Conservation (phyloP, 1,140 invertebrate species). For the Agraylea sexmaculata region DNA sequence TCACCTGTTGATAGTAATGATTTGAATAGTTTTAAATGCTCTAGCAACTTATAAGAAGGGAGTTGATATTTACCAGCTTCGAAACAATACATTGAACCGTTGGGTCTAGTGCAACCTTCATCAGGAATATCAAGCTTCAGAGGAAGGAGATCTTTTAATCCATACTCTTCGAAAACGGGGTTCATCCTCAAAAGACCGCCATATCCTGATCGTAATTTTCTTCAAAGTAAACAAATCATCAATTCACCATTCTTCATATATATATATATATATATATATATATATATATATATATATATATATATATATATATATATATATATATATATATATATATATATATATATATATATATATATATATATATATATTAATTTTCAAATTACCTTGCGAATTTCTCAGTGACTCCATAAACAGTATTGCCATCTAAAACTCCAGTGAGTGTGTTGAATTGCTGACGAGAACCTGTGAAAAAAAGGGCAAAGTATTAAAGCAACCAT, state of each 20-base stretch:
- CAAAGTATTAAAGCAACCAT: no score
- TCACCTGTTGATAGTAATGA: conserved; percentile 51
- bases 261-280: neutral
- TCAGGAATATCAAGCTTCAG: conserved; percentile 84
- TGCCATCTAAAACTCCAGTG: conserved; percentile 70
- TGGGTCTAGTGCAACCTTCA: conserved; percentile 83
- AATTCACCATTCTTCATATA: neutral
- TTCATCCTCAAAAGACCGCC: conserved; percentile 75
- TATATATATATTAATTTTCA: conserved; percentile 1
- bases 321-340: neutral
- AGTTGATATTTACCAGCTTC: conserved; percentile 55
- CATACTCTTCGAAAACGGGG: conserved; percentile 76
- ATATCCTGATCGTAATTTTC: conserved; percentile 65
- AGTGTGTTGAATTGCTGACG: conserved; percentile 71
- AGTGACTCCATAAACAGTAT: conserved; percentile 74
- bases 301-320: neutral
- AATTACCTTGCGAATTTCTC: conserved; percentile 59
- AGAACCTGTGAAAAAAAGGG: conserved; percentile 44
- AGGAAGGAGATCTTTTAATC: conserved; percentile 77
- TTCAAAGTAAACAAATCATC: conserved; percentile 24
- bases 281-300: conserved; percentile 1
- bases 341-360: neutral
- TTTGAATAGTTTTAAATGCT: conserved; percentile 3
- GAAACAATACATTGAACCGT: conserved; percentile 81
- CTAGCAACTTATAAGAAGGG: neutral